phyloP scores from a whole-genome alignment of 2,888 invertebrate genomes.

The Drosophila rellima region DNA sequence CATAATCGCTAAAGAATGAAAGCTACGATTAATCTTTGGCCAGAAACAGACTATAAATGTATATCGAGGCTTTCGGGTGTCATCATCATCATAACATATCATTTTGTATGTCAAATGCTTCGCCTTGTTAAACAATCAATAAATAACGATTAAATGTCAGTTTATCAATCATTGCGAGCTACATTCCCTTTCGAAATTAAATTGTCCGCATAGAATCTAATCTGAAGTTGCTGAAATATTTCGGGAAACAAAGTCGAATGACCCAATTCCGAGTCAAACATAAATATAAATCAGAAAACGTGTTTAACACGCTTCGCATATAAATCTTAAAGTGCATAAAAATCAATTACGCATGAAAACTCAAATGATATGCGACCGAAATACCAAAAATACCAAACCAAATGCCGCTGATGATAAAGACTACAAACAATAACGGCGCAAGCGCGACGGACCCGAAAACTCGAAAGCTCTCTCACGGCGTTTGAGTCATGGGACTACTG shows the following conservation, averaged over 20 bases:
- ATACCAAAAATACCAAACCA: slow-evolving; percentile 24
- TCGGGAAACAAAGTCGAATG: slow-evolving; percentile 46
- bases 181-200: slow-evolving; percentile 19
- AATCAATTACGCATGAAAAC: slow-evolving; percentile 81
- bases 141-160: slow-evolving; percentile 20
- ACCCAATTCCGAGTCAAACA: slow-evolving; percentile 54
- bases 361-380: slow-evolving; percentile 41
- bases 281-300: slow-evolving; percentile 51
- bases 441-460: slow-evolving; percentile 36
- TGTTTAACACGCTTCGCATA: slow-evolving; percentile 67
- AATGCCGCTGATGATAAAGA: slow-evolving; percentile 16
- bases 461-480: slow-evolving; percentile 26
- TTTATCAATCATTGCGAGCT: slow-evolving; percentile 29
- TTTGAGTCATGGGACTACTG: slow-evolving; percentile 36
- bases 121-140: slow-evolving; percentile 16
- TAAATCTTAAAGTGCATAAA: slow-evolving; percentile 67
- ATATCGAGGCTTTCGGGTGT: neutral
- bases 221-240: slow-evolving; percentile 27
- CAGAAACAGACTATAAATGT: neutral
- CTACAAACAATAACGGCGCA: slow-evolving; percentile 33
- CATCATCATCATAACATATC: slow-evolving; percentile 2
- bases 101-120: slow-evolving; percentile 6
- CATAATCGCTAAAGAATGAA: neutral
- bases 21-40: neutral
- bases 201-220: slow-evolving; percentile 34